A percentile compares a stretch with the other conserved stretches of the same genome.
Conservation (phyloP, 2,113 vertebrate genomes). For the Potamarius usumacintae region DNA sequence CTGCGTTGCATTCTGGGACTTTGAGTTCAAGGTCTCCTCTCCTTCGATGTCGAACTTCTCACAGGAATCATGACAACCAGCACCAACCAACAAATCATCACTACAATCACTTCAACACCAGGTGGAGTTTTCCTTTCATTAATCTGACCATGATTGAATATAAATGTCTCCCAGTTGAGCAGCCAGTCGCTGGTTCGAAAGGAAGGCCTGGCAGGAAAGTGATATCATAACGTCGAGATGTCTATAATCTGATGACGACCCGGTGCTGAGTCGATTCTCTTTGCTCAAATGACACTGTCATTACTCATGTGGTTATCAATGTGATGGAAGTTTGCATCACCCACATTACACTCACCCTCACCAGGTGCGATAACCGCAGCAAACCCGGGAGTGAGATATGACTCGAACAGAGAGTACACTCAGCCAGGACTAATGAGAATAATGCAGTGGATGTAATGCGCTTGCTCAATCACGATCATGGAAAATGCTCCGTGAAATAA, state of each 20-base stretch:
- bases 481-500: background rate
- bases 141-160: background rate
- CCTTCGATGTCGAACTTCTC: too few relatives aligned
- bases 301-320: conserved; percentile 28
- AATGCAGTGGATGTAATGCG: conserved; percentile 3
- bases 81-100: background rate
- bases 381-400: background rate
- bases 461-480: background rate
- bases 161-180: background rate
- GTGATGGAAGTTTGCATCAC: conserved; percentile 7
- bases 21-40: background rate
- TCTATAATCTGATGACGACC: too few relatives aligned
- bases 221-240: background rate
- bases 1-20: background rate
- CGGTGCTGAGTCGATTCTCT: background rate
- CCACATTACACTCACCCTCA: background rate
- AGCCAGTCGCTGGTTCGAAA: background rate
- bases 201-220: background rate
- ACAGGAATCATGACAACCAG: background rate
- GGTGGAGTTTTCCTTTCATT: background rate
- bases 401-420: background rate
- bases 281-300: conserved; percentile 9
- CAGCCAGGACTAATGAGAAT: background rate
- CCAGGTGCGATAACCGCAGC: background rate
- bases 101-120: background rate